Conservation (phyloP, 92 coral and sea anemone genomes). For the Blastomussa wellsi region DNA sequence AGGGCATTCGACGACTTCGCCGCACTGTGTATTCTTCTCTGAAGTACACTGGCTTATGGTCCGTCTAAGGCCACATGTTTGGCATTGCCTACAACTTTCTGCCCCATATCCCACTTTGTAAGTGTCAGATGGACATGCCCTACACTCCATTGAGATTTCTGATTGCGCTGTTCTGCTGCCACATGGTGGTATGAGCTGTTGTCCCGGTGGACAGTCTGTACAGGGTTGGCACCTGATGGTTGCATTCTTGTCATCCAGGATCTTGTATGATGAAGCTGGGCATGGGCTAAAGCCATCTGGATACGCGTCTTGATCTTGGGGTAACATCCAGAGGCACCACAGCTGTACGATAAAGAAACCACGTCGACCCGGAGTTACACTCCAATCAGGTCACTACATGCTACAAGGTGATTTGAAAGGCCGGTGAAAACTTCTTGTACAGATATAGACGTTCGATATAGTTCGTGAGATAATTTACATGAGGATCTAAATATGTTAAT, state of each 20-base stretch:
- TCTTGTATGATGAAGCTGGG: conserved; percentile 2
- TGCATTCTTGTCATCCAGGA: not conserved
- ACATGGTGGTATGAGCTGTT: conserved; percentile 19
- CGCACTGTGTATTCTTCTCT: conserved; percentile 13
- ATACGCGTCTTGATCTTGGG: not conserved
- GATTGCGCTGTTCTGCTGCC: conserved; percentile 4
- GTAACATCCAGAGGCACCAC: conserved; percentile 10
- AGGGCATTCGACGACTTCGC: conserved; percentile 29
- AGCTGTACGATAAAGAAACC: not conserved
- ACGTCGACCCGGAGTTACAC: not conserved
- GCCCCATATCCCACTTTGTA: not conserved
- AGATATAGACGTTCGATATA: too few relatives aligned
- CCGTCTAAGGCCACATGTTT: conserved; percentile 1
- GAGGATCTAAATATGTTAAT: too few relatives aligned
- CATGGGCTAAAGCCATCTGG: conserved; percentile 18
- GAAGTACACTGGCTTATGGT: conserved; percentile 15
- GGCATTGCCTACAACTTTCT: conserved; percentile 8
- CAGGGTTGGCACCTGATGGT: conserved; percentile 9
- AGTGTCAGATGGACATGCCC: not conserved
- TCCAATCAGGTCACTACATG: not conserved
- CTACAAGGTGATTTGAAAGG: not conserved
- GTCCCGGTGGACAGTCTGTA: conserved; percentile 5
- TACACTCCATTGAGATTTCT: not conserved
- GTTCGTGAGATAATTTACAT: too few relatives aligned
- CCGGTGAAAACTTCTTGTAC: too few relatives aligned